Evolutionary conservation across 2,113 vertebrate species (phyloP).

Genomic region (Lampris megalopsis): DNA sequence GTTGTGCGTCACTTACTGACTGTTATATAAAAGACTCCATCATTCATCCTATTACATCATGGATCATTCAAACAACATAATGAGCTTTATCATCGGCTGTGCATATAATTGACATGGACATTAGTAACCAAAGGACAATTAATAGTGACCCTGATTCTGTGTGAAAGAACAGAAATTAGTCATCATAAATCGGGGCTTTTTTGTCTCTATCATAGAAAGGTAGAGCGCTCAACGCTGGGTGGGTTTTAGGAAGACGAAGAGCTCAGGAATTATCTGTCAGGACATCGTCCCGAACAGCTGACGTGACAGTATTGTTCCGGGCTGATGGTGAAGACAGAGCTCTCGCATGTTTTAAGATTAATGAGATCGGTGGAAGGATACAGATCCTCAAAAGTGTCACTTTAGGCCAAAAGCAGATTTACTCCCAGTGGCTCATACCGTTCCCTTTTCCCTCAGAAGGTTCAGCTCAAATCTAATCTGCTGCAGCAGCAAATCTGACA

Average conservation of each 20-base stretch:
- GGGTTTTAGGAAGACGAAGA: slow-evolving; percentile 23
- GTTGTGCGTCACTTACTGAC: no score
- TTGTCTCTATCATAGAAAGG: neutral
- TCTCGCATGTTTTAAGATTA: slow-evolving; percentile 69
- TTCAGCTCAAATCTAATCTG: slow-evolving; percentile 50
- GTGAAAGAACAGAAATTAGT: no score
- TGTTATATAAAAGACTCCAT: no score
- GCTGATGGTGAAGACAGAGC: slow-evolving; percentile 24
- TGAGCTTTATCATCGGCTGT: neutral
- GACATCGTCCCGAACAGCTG: slow-evolving; percentile 52
- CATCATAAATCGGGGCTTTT: no score
- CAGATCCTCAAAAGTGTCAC: slow-evolving; percentile 48
- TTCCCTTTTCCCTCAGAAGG: slow-evolving; percentile 8
- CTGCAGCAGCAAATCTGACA: slow-evolving; percentile 36
- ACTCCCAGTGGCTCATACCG: slow-evolving; percentile 16
- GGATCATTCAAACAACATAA: no score
- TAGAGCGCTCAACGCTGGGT: slow-evolving; percentile 18
- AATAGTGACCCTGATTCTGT: no score
- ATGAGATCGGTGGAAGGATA: slow-evolving; percentile 45
- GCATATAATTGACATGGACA: neutral
- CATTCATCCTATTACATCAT: no score
- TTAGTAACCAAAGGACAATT: neutral
- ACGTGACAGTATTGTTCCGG: slow-evolving; percentile 37
- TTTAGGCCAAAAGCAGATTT: slow-evolving; percentile 37
- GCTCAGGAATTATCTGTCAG: slow-evolving; percentile 37